Base-by-base conservation (phyloP, 2,888 invertebrate genomes). In the Acholoe squamosa region DNA sequence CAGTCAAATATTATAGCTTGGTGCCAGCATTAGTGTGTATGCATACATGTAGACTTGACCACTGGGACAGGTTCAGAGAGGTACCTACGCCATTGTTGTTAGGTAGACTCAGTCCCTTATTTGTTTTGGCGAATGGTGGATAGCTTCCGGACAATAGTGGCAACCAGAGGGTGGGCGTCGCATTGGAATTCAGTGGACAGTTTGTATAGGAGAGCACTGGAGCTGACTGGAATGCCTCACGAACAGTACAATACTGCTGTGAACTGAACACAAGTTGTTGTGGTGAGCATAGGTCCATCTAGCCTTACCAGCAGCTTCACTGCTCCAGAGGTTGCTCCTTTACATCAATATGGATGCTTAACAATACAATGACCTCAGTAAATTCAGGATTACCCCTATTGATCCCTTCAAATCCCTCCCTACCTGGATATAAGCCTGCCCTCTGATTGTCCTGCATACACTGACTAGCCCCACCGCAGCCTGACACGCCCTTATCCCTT, bases 391-490 rank as follows among this genome's bases (percentile, higher is more conserved):
- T 86, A 54, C 52, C 86, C 86, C 25, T 28, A 86, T 86, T 54
- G 86, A 86, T 86, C 56, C 33, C 22, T 34, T 22, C n/a, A 22
- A 84, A 84, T 84, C 84, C 43, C 56, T 31, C 84, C 22, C 86
- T 54, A 33, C 80, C 80, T 43, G 22, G 34, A 80, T 43, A 80
- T 54, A 86, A 52, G 28, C 86, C 52, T 86, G 54, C 54, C 54
- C 80, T 80, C 80, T 54, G 52, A 86, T 84, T 84, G 84, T 84
- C 54, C 56, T 86, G 54, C 86, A 52, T 54, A 86, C 86, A 86
- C 86, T 16, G 31, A 14, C 76, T 31, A n/a, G 28, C 16, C 76
- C 76, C 76, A 76, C 76, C 76, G 76, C 76, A n/a, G 25, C 10
- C 76, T 43, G 43, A 43, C 43, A 43, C 43, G 43, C 43, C 25